Percentiles rank a stretch among this genome's conserved stretches.
Evolutionary conservation across 2,888 invertebrate species (phyloP).

Genomic region (Nemurella pictetii): DNA sequence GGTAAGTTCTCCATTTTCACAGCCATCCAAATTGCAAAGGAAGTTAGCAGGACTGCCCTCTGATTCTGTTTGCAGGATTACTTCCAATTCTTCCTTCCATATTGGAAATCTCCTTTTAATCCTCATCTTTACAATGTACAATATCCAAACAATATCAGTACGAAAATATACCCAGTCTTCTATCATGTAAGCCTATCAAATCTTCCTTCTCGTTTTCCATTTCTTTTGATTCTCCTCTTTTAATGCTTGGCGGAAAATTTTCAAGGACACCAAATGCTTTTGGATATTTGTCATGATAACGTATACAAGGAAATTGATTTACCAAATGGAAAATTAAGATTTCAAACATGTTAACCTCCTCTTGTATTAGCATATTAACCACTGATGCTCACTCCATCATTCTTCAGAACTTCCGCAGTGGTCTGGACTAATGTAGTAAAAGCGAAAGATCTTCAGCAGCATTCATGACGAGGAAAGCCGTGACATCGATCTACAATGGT

Average conservation of each 20-base stretch:
- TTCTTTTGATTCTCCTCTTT: not conserved
- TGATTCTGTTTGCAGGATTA: not conserved
- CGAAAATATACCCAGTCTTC: not conserved
- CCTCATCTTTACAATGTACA: not conserved
- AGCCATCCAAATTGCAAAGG: not conserved
- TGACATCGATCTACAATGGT: not conserved
- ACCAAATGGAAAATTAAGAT: not conserved
- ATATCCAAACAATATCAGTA: not conserved
- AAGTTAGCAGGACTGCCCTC: not conserved
- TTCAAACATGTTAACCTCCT: not conserved
- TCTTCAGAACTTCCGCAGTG: not conserved
- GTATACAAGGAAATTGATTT: not conserved
- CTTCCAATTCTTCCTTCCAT: not conserved
- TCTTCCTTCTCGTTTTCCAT: not conserved
- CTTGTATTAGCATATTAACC: not conserved
- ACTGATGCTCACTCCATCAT: not conserved
- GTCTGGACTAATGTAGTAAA: too few relatives aligned
- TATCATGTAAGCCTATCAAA: not conserved
- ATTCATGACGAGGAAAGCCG: not conserved
- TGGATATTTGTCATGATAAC: too few relatives aligned
- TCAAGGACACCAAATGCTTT: not conserved
- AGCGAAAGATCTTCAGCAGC: not conserved
- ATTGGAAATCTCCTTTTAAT: not conserved
- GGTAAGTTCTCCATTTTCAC: not conserved
- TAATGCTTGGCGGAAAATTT: not conserved